These are phyloP conservation scores for Eupeodes corollae DNA, from an alignment of 1,140 invertebrate species.

Conservation along the genomic window DNA sequence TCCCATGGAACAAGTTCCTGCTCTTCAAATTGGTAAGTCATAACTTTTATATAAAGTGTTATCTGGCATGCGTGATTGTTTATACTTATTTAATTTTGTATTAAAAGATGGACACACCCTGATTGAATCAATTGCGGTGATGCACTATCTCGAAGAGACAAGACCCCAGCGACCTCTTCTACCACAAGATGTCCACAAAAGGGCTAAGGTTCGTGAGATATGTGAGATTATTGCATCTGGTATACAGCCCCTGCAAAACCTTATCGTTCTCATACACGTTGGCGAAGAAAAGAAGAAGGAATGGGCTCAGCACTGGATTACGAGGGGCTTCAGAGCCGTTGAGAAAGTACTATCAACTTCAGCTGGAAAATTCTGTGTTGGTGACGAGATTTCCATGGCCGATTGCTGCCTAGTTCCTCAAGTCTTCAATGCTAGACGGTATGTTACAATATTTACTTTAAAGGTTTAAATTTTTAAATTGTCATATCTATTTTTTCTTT, in stretches of 20 bases:
- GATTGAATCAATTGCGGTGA: slow-evolving; percentile 84
- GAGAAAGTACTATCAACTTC: slow-evolving; percentile 74
- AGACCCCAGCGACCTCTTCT: slow-evolving; percentile 72
- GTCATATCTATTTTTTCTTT: background rate
- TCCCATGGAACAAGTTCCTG: slow-evolving; percentile 89
- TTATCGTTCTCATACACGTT: slow-evolving; percentile 73
- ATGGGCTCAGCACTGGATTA: slow-evolving; percentile 91
- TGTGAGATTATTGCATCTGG: slow-evolving; percentile 74
- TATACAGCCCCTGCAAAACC: slow-evolving; percentile 92
- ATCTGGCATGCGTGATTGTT: background rate
- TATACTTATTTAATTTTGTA: background rate
- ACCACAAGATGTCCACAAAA: slow-evolving; percentile 72
- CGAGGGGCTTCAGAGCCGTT: slow-evolving; percentile 74
- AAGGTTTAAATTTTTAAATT: background rate
- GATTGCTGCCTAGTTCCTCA: slow-evolving; percentile 93
- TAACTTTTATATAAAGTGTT: background rate
- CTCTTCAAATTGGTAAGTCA: slow-evolving; percentile 62
- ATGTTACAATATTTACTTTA: slow-evolving; percentile 4
- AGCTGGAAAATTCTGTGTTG: slow-evolving; percentile 88
- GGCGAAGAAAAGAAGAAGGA: slow-evolving; percentile 76
- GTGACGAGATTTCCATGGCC: slow-evolving; percentile 84
- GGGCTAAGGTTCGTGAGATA: slow-evolving; percentile 66
- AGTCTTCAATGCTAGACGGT: slow-evolving; percentile 79
- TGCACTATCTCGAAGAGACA: slow-evolving; percentile 92
- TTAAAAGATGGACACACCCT: slow-evolving; percentile 60